phyloP scores from a whole-genome alignment of 2,888 invertebrate genomes.

The Dromius quadrimaculatus region DNA sequence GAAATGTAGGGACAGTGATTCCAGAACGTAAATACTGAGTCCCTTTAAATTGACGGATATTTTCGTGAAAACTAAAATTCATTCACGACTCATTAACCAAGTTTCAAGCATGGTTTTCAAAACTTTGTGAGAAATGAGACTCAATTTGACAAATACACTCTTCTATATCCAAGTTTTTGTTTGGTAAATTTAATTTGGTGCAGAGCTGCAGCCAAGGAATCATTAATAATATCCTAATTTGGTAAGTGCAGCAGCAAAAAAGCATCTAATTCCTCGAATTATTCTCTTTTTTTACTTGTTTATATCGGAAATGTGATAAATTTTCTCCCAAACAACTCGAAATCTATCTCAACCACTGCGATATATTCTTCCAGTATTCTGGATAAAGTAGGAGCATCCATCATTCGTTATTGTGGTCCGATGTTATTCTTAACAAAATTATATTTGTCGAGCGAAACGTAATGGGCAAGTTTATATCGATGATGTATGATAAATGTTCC shows the following conservation, averaged over 20 bases:
- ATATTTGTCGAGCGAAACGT: conserved; percentile 48
- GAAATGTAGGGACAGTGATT: no score
- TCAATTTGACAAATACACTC: no score
- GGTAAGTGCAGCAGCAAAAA: conserved; percentile 49
- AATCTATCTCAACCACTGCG: conserved; percentile 20
- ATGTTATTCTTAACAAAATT: conserved; percentile 52
- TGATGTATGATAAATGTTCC: conserved; percentile 47
- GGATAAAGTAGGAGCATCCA: conserved; percentile 51
- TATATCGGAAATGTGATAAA: conserved; percentile 39
- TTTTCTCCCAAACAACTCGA: conserved; percentile 21
- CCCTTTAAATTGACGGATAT: no score
- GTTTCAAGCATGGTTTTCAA: no score
- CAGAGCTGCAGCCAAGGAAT: conserved; percentile 21
- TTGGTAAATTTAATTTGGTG: no score
- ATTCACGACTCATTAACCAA: no score
- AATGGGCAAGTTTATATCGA: conserved; percentile 51
- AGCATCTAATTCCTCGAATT: conserved; percentile 42
- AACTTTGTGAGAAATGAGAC: no score
- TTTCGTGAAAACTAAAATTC: no score
- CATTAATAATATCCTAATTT: conserved; percentile 51
- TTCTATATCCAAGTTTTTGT: no score
- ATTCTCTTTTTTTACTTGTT: conserved; percentile 41
- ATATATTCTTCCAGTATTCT: conserved; percentile 31
- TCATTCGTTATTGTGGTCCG: conserved; percentile 46
- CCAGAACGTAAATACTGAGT: no score